Evolutionary conservation across 2,797 vertebrate genomes (phyloP).

Genomic region (Cirrhinus mrigala): DNA sequence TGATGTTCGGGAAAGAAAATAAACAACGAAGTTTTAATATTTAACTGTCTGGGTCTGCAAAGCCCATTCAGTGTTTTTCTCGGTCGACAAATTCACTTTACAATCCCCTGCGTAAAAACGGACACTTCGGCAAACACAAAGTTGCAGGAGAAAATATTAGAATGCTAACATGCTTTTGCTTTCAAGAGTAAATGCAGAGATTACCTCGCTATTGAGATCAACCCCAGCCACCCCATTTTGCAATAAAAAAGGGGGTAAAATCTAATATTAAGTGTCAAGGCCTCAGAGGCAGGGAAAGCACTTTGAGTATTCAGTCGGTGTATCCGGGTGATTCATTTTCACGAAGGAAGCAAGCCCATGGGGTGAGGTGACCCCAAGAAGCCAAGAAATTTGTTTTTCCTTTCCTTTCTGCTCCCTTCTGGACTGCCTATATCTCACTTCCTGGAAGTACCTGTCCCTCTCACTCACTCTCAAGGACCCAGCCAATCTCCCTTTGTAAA

Average conservation of each 20-base stretch:
- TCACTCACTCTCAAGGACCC: slow-evolving; percentile 94
- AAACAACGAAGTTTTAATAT: background rate
- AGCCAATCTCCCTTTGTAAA: slow-evolving; percentile 99
- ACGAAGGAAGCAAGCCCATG: slow-evolving; percentile 78
- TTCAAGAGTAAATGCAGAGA: slow-evolving; percentile 71
- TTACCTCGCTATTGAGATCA: slow-evolving; percentile 69
- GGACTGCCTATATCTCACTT: slow-evolving; percentile 96
- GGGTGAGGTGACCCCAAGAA: slow-evolving; percentile 87
- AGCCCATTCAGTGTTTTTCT: background rate
- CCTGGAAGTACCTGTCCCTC: slow-evolving; percentile 93
- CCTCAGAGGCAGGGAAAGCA: slow-evolving; percentile 70
- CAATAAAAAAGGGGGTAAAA: slow-evolving; percentile 66
- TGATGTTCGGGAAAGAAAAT: background rate
- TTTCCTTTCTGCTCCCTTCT: slow-evolving; percentile 65
- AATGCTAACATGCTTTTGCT: slow-evolving; percentile 70
- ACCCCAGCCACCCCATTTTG: slow-evolving; percentile 59
- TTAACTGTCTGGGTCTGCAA: background rate
- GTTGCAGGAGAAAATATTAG: slow-evolving; percentile 49
- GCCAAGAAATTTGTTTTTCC: slow-evolving; percentile 89
- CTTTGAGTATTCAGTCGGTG: slow-evolving; percentile 78
- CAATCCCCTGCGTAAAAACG: slow-evolving; percentile 15
- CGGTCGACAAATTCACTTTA: slow-evolving; percentile 13
- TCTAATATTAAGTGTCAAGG: slow-evolving; percentile 75
- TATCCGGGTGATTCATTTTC: slow-evolving; percentile 83
- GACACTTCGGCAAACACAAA: slow-evolving; percentile 59